Base-by-base conservation (phyloP, 2,113 vertebrate species). In the Cavia porcellus region DNA sequence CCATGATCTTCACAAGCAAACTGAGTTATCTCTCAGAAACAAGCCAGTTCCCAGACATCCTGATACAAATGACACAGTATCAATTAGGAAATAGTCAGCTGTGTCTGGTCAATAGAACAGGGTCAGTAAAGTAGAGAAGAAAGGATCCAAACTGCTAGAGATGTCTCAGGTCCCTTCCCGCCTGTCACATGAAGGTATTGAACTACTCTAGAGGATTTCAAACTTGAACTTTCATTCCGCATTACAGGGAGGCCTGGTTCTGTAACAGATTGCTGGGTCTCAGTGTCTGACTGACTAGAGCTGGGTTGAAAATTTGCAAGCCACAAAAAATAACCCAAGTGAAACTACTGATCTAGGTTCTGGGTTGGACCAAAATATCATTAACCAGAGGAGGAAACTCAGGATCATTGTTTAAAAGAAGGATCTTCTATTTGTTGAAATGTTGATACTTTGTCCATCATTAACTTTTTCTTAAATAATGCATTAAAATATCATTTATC, bases 351-450 rank as follows among this genome's bases (percentile, higher is more conserved):
- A 19, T 42, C 30, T 0, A 11, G 28, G 3, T 22, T 25, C 57
- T 2, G 5, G 57, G 20, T n/a, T 62, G 11, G 35, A 70, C 10
- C 28, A 89, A 84, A 30, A 17, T 66, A 12, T 1, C 42, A 28
- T 52, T 32, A 35, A 35, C 7, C 70, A 59, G 55, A 12, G 38
- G 13, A 61, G 9, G 50, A 14, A 92, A 38, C 10, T 25, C 15
- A 79, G 50, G 32, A 82, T 42, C 10, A 4, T 45, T 68, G 11
- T 30, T 19, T 25, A 72, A 83, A 66, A 87, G 5, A 66, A 7
- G 9, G n/a, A 68, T 81, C n/a, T 35, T 72, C 17, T 47, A 80
- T 83, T 85, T 74, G 90, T 62, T 93, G 70, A 89, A 74, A 84
- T 50, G 47, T 83, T 81, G 9, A 59, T 68, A 62, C 47, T 81